These are phyloP conservation scores for Silurus meridionalis DNA, from an alignment of 2,113 vertebrate genomes.

Conservation along the genomic window DNA sequence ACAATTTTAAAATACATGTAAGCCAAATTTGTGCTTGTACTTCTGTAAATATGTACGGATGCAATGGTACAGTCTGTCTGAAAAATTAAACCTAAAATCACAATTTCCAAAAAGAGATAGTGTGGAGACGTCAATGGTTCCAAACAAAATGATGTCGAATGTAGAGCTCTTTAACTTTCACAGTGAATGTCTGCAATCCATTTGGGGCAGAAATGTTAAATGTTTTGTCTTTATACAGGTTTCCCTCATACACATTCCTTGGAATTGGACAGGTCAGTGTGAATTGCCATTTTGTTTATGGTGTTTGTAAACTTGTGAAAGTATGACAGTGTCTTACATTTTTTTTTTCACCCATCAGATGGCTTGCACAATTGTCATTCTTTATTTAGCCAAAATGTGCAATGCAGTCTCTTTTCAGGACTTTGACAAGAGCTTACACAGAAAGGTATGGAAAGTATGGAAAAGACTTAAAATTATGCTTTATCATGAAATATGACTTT, in stretches of 20 bases:
- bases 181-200: background rate
- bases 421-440: slow-evolving; percentile 65
- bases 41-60: background rate
- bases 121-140: background rate
- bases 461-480: no score
- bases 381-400: slow-evolving; percentile 69
- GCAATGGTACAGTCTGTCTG: background rate
- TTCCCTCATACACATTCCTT: slow-evolving; percentile 72
- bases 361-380: slow-evolving; percentile 67
- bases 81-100: background rate
- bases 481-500: background rate
- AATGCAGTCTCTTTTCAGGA: slow-evolving; percentile 68
- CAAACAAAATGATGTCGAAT: background rate
- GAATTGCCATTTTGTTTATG: background rate
- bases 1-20: background rate
- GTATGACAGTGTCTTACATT: background rate
- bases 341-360: slow-evolving; percentile 61
- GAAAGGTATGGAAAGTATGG: slow-evolving; percentile 58
- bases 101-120: background rate
- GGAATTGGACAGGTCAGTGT: slow-evolving; percentile 72
- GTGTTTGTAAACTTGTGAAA: background rate
- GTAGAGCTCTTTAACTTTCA: background rate
- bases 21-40: background rate
- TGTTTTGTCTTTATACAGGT: slow-evolving; percentile 55
- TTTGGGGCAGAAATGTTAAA: background rate